Evolutionary conservation across 2,888 invertebrate species (phyloP).

Genomic region (Amiota communis): DNA sequence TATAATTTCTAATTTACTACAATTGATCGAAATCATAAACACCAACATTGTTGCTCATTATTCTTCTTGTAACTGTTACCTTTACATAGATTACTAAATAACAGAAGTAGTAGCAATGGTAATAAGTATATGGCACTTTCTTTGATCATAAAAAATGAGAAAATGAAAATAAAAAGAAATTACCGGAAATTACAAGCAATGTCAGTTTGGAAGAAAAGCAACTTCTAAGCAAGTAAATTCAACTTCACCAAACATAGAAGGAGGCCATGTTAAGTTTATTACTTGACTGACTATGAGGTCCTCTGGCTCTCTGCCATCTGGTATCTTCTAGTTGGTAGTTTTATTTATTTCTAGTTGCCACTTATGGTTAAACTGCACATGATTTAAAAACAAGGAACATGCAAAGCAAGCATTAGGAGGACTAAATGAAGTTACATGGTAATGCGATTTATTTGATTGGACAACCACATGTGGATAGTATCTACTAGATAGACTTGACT

Average conservation of each 20-base stretch:
- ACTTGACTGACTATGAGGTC: neutral
- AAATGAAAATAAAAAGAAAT: too few species aligned
- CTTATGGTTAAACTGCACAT: neutral
- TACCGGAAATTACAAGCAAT: slow-evolving; percentile 15
- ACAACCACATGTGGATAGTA: too few species aligned
- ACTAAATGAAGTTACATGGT: slow-evolving; percentile 20
- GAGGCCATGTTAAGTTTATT: neutral
- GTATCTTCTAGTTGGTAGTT: neutral
- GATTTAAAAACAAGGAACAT: slow-evolving; percentile 12
- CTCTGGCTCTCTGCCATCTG: neutral
- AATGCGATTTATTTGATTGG: too few species aligned
- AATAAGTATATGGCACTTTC: too few species aligned
- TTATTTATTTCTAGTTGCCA: neutral
- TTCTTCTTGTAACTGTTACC: too few species aligned
- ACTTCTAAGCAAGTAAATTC: neutral
- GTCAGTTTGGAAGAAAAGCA: neutral
- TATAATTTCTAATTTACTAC: too few species aligned
- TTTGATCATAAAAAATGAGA: too few species aligned
- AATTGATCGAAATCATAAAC: too few species aligned
- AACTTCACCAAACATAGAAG: neutral
- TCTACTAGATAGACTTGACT: too few species aligned
- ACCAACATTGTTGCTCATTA: too few species aligned
- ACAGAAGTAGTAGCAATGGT: too few species aligned
- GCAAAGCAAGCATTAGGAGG: slow-evolving; percentile 12
- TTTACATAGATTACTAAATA: too few species aligned